phyloP scores from a whole-genome alignment of 2,113 vertebrate species.

The Sitta europaea region DNA sequence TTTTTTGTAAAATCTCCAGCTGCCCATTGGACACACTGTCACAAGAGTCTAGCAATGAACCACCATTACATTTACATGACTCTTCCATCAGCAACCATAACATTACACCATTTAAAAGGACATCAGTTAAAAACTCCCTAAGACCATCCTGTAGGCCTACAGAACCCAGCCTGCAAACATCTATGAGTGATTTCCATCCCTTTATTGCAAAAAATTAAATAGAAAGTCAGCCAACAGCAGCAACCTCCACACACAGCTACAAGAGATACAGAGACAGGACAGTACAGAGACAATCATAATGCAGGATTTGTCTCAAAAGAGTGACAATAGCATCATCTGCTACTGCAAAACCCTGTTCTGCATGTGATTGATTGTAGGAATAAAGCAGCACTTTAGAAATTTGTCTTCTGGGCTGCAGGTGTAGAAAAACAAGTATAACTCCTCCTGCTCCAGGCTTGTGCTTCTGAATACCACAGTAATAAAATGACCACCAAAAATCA shows the following conservation, averaged over 20 bases:
- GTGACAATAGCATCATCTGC: background rate
- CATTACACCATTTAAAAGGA: background rate
- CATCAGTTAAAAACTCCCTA: background rate
- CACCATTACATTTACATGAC: background rate
- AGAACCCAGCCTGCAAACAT: background rate
- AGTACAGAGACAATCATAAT: background rate
- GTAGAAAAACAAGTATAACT: background rate
- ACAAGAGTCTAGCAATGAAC: background rate
- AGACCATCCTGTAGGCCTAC: background rate
- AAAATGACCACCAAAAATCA: background rate
- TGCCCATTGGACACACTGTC: background rate
- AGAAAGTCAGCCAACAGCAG: background rate
- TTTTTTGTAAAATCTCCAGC: background rate
- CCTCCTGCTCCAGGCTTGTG: rapidly evolving
- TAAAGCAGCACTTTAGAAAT: background rate
- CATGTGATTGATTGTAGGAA: background rate
- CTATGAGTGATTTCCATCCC: background rate
- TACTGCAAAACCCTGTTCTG: background rate
- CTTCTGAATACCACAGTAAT: background rate
- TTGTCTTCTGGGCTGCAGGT: background rate
- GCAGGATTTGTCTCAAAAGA: background rate
- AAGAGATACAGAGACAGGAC: background rate
- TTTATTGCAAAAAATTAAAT: background rate
- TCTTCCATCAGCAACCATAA: background rate
- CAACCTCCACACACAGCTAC: background rate